Conservation (phyloP, 2,797 vertebrate genomes). For the Pempheris klunzingeri region DNA sequence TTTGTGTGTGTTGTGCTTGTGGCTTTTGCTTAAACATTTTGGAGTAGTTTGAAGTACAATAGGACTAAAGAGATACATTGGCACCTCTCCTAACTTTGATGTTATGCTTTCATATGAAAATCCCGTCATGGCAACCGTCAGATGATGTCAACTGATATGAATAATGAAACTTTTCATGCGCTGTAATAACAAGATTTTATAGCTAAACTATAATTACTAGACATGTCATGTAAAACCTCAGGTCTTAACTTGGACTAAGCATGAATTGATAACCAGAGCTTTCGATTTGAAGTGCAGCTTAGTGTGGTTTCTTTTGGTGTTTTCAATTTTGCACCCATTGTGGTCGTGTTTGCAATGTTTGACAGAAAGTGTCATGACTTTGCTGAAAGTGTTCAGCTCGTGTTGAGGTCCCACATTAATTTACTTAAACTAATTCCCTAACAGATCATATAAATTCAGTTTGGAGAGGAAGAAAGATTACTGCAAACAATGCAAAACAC, state of each 20-base stretch:
- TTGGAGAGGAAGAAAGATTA: background rate
- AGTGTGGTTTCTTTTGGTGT: constrained; percentile 20
- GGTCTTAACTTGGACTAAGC: constrained; percentile 11
- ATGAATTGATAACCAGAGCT: constrained; percentile 12
- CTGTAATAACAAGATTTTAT: constrained; percentile 24
- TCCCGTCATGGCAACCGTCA: constrained; percentile 8
- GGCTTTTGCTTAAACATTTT: constrained; percentile 33
- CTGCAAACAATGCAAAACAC: background rate
- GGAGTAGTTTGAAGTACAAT: constrained; percentile 31
- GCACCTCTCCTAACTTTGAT: constrained; percentile 27
- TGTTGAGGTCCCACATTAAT: background rate
- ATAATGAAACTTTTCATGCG: constrained; percentile 16
- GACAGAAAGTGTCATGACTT: constrained; percentile 9
- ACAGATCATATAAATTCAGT: constrained; percentile 1
- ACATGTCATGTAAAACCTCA: constrained; percentile 12
- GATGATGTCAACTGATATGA: background rate
- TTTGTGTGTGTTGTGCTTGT: constrained; percentile 37
- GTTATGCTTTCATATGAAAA: constrained; percentile 27
- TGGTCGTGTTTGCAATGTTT: constrained; percentile 30
- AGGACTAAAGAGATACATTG: constrained; percentile 15
- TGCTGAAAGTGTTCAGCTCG: background rate
- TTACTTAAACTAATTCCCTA: background rate
- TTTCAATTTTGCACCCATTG: constrained; percentile 19
- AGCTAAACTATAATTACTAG: constrained; percentile 19
- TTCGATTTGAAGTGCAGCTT: constrained; percentile 20